phyloP scores from a whole-genome alignment of 2,888 invertebrate genomes.

The Cancer borealis region DNA sequence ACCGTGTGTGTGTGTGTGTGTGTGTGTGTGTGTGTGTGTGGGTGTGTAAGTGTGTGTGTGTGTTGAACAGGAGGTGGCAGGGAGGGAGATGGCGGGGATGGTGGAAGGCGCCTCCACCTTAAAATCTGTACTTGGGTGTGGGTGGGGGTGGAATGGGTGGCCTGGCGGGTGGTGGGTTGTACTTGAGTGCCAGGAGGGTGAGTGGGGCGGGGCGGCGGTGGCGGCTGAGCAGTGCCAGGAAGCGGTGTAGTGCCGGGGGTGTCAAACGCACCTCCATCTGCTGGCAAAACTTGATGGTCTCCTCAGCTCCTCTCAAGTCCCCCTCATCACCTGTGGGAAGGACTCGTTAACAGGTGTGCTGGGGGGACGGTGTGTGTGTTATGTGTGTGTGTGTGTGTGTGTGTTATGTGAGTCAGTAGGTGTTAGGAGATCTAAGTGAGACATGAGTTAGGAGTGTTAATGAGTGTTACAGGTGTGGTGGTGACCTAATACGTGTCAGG shows the following conservation, averaged over 20 bases:
- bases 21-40: too few relatives aligned
- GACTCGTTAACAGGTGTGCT: neutral
- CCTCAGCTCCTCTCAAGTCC: conserved; percentile 54
- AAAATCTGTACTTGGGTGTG: conserved; percentile 55
- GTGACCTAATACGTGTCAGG: too few relatives aligned
- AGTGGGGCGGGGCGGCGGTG: conserved; percentile 57
- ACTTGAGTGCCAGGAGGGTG: conserved; percentile 56
- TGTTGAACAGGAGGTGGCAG: too few relatives aligned
- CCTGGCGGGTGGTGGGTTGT: neutral
- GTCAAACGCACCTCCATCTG: conserved; percentile 36
- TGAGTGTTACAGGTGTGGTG: too few relatives aligned
- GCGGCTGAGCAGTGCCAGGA: conserved; percentile 54
- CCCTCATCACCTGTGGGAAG: neutral
- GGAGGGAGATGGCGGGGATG: too few relatives aligned
- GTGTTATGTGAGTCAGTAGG: neutral
- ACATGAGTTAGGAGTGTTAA: too few relatives aligned
- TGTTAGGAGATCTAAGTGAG: neutral
- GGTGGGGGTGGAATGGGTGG: neutral
- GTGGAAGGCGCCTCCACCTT: neutral
- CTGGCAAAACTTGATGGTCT: conserved; percentile 59
- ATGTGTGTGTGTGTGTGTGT: neutral
- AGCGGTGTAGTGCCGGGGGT: conserved; percentile 25
- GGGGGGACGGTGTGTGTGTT: too few relatives aligned
- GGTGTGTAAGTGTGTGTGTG: too few relatives aligned
- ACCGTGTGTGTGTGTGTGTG: too few relatives aligned